Conservation (phyloP, 2,113 vertebrate genomes). For the Dasyurus viverrinus region DNA sequence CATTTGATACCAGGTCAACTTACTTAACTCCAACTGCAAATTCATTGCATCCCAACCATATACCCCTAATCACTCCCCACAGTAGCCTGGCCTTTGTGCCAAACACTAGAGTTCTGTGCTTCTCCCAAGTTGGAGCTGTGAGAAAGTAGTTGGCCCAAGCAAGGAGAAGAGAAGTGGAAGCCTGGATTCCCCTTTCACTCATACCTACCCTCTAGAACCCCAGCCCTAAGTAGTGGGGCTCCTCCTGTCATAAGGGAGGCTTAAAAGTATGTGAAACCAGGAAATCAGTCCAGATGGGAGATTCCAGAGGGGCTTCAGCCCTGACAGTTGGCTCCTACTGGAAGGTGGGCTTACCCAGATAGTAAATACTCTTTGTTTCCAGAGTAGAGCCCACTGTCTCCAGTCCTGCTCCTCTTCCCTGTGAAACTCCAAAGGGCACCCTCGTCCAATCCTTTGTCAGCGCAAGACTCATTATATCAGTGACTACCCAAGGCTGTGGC, state of each 20-base stretch:
- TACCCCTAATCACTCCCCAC: background rate
- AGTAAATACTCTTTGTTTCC: background rate
- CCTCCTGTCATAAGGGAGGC: too few relatives aligned
- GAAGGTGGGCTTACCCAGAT: background rate
- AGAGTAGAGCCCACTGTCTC: background rate
- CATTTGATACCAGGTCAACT: background rate
- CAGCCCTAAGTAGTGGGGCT: too few relatives aligned
- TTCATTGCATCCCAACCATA: background rate
- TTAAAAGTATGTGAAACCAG: background rate
- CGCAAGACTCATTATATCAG: background rate
- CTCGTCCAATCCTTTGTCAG: background rate
- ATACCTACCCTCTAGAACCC: too few relatives aligned
- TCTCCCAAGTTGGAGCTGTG: background rate
- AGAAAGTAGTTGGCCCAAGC: background rate
- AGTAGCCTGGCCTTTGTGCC: background rate
- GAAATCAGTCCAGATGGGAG: background rate
- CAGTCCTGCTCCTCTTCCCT: background rate
- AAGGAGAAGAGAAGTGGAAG: background rate
- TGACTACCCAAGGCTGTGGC: background rate
- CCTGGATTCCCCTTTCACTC: background rate
- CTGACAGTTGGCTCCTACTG: background rate
- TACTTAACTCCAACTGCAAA: background rate
- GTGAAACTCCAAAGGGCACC: background rate
- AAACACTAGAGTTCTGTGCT: background rate
- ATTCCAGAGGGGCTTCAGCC: background rate